A percentile compares a stretch with the other conserved stretches of the same genome.
Conservation (phyloP, 2,113 vertebrate species). For the Oenanthe oenanthe region DNA sequence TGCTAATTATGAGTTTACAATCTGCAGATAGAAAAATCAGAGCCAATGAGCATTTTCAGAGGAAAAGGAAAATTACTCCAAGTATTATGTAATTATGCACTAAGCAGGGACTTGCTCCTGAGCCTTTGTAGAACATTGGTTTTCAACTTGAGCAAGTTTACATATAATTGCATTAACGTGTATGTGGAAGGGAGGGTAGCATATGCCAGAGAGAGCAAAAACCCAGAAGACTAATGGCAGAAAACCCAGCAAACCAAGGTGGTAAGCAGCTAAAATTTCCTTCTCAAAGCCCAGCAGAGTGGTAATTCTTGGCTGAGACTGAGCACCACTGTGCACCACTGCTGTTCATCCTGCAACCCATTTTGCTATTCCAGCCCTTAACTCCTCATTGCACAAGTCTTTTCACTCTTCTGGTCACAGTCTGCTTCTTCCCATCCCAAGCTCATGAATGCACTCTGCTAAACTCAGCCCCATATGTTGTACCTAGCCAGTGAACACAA, state of each 20-base stretch:
- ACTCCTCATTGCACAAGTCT: background rate
- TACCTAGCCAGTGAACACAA: background rate
- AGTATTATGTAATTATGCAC: constrained; percentile 79
- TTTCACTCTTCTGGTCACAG: background rate
- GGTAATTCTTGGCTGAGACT: background rate
- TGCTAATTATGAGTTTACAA: constrained; percentile 80
- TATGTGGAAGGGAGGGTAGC: background rate
- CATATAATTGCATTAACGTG: background rate
- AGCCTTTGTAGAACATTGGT: constrained; percentile 62
- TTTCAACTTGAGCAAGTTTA: constrained; percentile 52
- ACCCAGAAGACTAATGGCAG: background rate
- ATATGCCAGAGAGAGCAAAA: background rate
- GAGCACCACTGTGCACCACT: background rate
- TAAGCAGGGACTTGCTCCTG: constrained; percentile 71
- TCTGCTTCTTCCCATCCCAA: background rate
- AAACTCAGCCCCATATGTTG: background rate
- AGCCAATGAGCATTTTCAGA: constrained; percentile 77
- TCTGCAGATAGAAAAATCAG: constrained; percentile 82
- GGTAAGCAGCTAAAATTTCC: background rate
- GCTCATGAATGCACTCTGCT: background rate
- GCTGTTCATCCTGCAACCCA: background rate
- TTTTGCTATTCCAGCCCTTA: background rate
- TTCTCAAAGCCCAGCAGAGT: background rate
- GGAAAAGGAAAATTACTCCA: constrained; percentile 79
- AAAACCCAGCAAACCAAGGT: background rate